Evolutionary conservation across 2,797 vertebrate species (phyloP), one percentile per base, ranked within the genome.

Genomic region (Alectoris magna): DNA sequence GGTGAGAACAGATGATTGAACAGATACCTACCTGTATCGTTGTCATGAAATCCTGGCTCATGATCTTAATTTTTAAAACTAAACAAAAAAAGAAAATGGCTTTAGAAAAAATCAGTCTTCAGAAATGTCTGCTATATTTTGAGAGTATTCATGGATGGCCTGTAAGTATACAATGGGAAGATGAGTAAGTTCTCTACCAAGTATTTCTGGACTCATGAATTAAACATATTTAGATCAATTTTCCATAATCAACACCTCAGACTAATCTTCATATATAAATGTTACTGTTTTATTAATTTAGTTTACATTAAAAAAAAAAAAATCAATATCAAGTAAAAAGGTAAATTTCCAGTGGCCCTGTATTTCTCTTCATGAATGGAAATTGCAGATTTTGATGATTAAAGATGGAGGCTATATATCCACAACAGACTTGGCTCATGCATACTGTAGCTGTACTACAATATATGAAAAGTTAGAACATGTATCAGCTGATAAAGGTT

Each of bases 101-200:
- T 51, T 94, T 98, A 97, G 98, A 98, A 98, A 99, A 99, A 96
- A 98, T 97, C 79, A 98, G 44, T 94, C 98, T 98, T 96, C 98
- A 99, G 97, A 99, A 98, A 97, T 98, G 97, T 95, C 96, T 98
- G 62, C 97, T 98, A 16, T 98, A 98, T 97, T 98, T 98, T 97
- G 98, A 98, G 97, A 98, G 94, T 97, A 96, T 98, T 92, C 98
- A 98, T 24, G 98, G 98, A 70, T 94, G 97, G 70, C 98, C 98
- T 73, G 98, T 98, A 98, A 98, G 98, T 94, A 85, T 76, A 53
- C 39, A 41, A 69, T 73, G 68, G 78, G 89, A 95, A 94, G 58
- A 91, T 24, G 93, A 77, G 27, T 93, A 91, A 72, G 46, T 76
- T 92, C 29, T 72, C 38, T 88, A 84, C 60, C 22, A 66, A 43